Evolutionary conservation across 2,888 invertebrate species (phyloP), one percentile per base, ranked within the genome.

Genomic region (Nysson spinosus): DNA sequence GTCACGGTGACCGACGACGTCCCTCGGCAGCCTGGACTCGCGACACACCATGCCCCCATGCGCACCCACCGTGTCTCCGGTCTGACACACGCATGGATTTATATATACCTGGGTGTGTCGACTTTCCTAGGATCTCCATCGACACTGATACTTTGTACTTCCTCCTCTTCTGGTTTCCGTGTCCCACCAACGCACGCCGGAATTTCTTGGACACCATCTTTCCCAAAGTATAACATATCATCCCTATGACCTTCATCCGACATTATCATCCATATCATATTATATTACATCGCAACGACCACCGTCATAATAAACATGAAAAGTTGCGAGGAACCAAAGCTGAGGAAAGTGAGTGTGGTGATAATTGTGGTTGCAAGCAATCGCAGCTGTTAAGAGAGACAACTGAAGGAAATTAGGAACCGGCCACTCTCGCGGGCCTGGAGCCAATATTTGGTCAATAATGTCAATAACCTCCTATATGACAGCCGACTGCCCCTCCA

Each of bases 1-100:
- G 86, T 85, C 85, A 85, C 86, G 84, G 82, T 84, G 62, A 68
- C 74, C 80, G 82, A 77, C 81, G 81, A 75, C 72, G 78, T 69
- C 80, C 75, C 77, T n/a, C 79, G 74, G 74, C 66, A 73, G 56
- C 44, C 65, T 57, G 61, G 56, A 42, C 55, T 65, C 76, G 77
- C 78, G 81, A 81, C 82, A 79, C 79, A 70, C 70, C 60, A 77
- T n/a, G n/a, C n/a, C n/a, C n/a, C n/a, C n/a, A n/a, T n/a, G 69
- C 62, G 79, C 84, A 87, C 82, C 85, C 86, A 87, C 84, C 85
- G 85, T 87, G 77, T 86, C 82, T 86, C 86, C 86, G 82, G 79
- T 75, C 63, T 69, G 77, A 79, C 81, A 71, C 80, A 71, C 69
- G 54, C 57, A 66, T 51, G 61, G 17, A 49, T 54, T 51, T 51